phyloP scores from a whole-genome alignment of 2,113 vertebrate species.

The Noctilio leporinus region DNA sequence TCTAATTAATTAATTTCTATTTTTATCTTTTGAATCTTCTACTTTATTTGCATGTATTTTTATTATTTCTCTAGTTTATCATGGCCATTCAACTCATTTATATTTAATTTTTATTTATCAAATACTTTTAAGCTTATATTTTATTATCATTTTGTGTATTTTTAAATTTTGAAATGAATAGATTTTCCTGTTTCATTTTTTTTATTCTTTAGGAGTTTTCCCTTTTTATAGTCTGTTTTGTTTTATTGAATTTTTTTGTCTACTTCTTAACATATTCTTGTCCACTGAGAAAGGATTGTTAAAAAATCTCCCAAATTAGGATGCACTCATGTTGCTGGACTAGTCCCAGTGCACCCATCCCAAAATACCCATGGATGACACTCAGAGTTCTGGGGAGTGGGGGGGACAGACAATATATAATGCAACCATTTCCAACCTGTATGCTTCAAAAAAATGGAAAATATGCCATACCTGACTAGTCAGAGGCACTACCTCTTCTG shows the following conservation, averaged over 20 bases:
- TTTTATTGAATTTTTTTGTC: neutral
- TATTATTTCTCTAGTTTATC: neutral
- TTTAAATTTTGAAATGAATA: neutral
- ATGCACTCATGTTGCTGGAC: neutral
- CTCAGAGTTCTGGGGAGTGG: neutral
- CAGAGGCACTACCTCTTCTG: neutral
- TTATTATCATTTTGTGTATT: neutral
- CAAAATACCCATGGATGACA: neutral
- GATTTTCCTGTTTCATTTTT: neutral
- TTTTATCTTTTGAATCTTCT: neutral
- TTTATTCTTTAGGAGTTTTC: neutral
- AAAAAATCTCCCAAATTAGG: neutral
- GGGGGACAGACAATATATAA: neutral
- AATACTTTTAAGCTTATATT: neutral
- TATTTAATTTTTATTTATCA: slow-evolving; percentile 7
- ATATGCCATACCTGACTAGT: neutral
- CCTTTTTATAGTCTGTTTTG: neutral
- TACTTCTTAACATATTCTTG: neutral
- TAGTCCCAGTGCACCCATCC: neutral
- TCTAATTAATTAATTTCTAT: neutral
- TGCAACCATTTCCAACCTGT: neutral
- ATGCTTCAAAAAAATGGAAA: neutral
- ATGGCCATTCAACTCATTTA: neutral
- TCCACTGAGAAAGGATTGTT: neutral
- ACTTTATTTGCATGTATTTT: neutral